Evolutionary conservation across 1,140 invertebrate species (phyloP), one percentile per base, ranked within the genome.

Genomic region (Paracyclopina nana): DNA sequence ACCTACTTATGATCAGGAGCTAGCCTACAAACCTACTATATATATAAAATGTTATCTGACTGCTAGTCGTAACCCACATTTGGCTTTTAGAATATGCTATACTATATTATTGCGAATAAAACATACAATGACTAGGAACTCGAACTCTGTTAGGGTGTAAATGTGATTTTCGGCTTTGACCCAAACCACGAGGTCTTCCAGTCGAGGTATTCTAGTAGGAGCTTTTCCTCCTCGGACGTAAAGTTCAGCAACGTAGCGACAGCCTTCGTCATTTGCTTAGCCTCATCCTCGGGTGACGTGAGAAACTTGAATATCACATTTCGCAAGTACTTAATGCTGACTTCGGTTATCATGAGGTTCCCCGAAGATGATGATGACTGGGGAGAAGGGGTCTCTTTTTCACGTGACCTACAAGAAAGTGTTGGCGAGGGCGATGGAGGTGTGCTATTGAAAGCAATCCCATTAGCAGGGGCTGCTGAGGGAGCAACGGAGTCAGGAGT

Each of bases 301-400:
- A 91, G 68, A 65, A 91, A 90, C 61, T 88, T 87, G 5, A 92
- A 76, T 46, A 92, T 75, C 52, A 91, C 85, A 65, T 91, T 84
- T 61, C 88, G 90, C 46, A 91, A 68, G 65, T 91, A 90, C 61
- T 80, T 77, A 58, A 80, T 76, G 64, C 83, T 86, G 31, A 86
- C 76, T 57, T 83, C 79, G 24, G 62, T 40, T 46, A 45, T 45
- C 18, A 54, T 48, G 14, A 53, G 50, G 52, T 52, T 46, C 40
- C 52, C 46, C 50, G 42, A 28, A 56, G 22, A 55, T 46, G 14
- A 51, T 55, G 16, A 50, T 55, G 30, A 56, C 57, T 16, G 51
- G 48, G 50, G n/a, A 54, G 40, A 11, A 5, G 31, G 29, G 4
- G 16, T 20, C 8, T 20, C 25, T 6, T 22, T 26, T 18, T 27